A percentile compares a stretch with the other conserved stretches of the same genome.
These are phyloP conservation scores for Megaptera novaeangliae DNA, from an alignment of 2,113 vertebrate genomes.

Conservation along the genomic window DNA sequence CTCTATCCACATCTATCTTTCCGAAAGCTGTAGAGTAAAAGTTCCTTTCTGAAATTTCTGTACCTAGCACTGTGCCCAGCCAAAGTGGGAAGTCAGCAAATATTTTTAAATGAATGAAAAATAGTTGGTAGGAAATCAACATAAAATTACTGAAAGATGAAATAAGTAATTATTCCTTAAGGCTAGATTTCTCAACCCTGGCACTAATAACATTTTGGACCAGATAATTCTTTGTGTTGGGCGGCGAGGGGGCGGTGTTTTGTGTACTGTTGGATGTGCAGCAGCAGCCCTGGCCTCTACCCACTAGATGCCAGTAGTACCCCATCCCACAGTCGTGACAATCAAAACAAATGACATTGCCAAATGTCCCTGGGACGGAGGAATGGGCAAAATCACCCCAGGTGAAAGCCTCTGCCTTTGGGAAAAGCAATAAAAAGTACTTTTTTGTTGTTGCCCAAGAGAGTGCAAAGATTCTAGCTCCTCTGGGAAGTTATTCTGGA, in stretches of 20 bases:
- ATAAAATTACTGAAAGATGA: neutral
- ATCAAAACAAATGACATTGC: neutral
- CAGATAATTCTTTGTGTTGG: neutral
- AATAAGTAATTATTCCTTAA: neutral
- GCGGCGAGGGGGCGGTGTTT: neutral
- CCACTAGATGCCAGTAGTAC: neutral
- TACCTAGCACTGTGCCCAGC: neutral
- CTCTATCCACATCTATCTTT: neutral
- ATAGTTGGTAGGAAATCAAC: neutral
- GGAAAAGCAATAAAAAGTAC: neutral
- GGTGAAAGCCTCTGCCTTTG: neutral
- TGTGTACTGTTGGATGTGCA: neutral
- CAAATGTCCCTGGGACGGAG: neutral
- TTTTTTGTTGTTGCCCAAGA: neutral
- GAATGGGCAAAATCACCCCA: neutral
- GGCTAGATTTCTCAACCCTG: neutral
- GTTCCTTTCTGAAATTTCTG: neutral
- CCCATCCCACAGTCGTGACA: neutral
- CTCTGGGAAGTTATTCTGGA: neutral
- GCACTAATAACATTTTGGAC: neutral
- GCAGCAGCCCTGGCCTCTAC: neutral
- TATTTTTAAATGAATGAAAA: slow-evolving; percentile 34
- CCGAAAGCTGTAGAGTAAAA: neutral
- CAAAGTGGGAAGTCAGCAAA: neutral
- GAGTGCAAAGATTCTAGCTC: neutral